phyloP scores from a whole-genome alignment of 2,888 invertebrate genomes.

The Aradus depressus region DNA sequence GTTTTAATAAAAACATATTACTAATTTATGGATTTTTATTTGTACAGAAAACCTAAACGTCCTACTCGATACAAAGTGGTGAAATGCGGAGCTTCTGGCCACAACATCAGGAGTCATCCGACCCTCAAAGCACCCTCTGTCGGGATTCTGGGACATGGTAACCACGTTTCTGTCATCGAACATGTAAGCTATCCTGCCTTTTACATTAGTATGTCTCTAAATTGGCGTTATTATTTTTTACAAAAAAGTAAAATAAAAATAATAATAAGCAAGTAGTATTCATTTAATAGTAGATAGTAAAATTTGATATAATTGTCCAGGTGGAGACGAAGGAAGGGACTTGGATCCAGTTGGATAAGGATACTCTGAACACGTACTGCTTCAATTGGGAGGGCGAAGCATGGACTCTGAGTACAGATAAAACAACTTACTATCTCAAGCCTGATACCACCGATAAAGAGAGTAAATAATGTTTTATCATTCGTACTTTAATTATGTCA shows the following conservation, averaged over 20 bases:
- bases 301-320: constrained; percentile 31
- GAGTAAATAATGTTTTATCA: constrained; percentile 1
- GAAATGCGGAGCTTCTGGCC: constrained; percentile 64
- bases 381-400: constrained; percentile 55
- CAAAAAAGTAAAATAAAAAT: background rate
- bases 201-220: background rate
- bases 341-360: constrained; percentile 53
- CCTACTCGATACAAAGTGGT: constrained; percentile 48
- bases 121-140: constrained; percentile 56
- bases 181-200: constrained; percentile 41
- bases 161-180: constrained; percentile 50
- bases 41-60: constrained; percentile 13
- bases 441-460: constrained; percentile 39
- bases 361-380: constrained; percentile 52
- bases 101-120: constrained; percentile 57
- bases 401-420: constrained; percentile 57
- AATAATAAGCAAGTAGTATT: too few species aligned
- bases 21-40: too few species aligned
- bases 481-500: too few species aligned
- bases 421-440: constrained; percentile 52
- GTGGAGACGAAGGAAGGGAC: constrained; percentile 50
- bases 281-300: background rate
- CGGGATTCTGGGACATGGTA: constrained; percentile 56
- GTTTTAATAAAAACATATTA: too few species aligned
- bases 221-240: background rate